phyloP scores from a whole-genome alignment of 2,113 vertebrate genomes.

The Origma solitaria region DNA sequence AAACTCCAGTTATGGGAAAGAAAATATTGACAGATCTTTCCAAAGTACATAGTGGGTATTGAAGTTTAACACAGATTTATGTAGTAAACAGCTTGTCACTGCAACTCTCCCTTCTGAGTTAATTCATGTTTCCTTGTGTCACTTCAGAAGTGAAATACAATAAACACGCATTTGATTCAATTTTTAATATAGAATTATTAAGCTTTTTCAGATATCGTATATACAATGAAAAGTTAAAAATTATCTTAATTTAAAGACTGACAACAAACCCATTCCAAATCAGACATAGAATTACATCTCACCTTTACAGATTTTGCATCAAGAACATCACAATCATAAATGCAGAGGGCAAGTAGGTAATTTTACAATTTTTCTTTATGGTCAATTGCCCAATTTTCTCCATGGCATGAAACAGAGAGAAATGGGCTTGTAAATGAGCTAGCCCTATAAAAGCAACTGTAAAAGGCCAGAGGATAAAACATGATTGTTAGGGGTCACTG shows the following conservation, averaged over 20 bases:
- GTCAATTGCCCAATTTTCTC: background rate
- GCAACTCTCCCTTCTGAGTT: background rate
- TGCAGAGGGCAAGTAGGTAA: background rate
- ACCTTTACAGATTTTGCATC: background rate
- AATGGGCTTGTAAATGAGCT: background rate
- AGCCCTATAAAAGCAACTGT: constrained; percentile 34
- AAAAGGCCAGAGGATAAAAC: constrained; percentile 37
- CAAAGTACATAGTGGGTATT: background rate
- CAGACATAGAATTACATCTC: background rate
- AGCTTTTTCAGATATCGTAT: background rate
- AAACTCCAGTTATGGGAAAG: background rate
- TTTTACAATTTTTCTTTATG: background rate
- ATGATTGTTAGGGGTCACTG: background rate
- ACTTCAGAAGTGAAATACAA: background rate
- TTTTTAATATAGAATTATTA: constrained; percentile 34
- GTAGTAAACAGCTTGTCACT: background rate
- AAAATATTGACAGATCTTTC: background rate
- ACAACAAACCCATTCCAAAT: background rate
- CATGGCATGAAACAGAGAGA: background rate
- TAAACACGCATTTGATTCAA: background rate
- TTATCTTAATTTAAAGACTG: background rate
- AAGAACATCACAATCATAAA: background rate
- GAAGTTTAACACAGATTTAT: background rate
- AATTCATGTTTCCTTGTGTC: background rate
- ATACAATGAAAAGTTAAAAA: background rate